Percentiles rank a stretch among this genome's conserved stretches.
These are phyloP conservation scores for Corythornis vintsioides DNA, from an alignment of 2,113 vertebrate genomes.

Conservation along the genomic window DNA sequence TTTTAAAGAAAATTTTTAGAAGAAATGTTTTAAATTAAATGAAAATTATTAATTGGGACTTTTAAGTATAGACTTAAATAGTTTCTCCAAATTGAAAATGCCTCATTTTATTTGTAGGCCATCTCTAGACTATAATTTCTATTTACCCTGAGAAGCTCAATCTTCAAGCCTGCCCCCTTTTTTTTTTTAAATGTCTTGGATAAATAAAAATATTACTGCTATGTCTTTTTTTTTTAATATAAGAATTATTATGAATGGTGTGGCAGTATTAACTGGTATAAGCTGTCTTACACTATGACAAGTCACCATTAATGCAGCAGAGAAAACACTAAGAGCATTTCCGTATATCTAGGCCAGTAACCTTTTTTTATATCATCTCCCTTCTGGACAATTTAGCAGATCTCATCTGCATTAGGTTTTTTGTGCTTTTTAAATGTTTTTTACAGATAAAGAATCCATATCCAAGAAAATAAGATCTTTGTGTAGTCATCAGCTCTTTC, in stretches of 20 bases:
- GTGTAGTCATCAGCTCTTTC: background rate
- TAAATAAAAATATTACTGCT: background rate
- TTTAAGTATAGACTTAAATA: background rate
- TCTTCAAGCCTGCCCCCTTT: background rate
- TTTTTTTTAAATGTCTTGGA: background rate
- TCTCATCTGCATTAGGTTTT: background rate
- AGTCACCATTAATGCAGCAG: background rate
- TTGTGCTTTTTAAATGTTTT: background rate
- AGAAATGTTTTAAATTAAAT: background rate
- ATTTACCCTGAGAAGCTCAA: background rate
- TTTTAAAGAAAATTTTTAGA: background rate
- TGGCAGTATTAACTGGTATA: background rate
- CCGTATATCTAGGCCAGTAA: accelerated
- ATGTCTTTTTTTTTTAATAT: background rate
- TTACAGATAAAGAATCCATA: background rate
- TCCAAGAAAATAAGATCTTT: background rate
- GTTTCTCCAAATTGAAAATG: background rate
- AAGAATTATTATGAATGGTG: background rate
- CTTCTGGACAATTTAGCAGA: background rate
- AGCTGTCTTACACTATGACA: background rate
- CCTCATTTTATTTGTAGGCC: background rate
- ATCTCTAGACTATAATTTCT: background rate
- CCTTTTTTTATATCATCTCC: background rate
- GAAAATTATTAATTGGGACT: background rate
- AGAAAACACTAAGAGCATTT: background rate